Conservation (phyloP, 1,140 invertebrate genomes). For the Argopecten irradians region DNA sequence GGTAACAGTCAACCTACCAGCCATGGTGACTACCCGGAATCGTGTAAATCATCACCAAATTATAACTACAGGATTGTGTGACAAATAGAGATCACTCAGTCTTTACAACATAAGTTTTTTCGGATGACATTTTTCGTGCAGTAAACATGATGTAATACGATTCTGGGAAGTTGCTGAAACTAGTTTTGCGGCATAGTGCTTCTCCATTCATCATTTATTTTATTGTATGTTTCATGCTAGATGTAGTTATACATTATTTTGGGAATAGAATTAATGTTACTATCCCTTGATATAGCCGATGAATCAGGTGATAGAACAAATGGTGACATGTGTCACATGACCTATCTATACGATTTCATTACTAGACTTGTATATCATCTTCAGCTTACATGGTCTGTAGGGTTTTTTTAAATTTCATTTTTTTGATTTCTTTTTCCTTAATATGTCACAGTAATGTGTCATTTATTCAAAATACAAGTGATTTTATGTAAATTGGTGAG, state of each 20-base stretch:
- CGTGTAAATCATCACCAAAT: not conserved
- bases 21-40: not conserved
- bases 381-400: not conserved
- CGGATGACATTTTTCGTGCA: not conserved
- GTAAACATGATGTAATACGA: not conserved
- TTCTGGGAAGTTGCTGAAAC: not conserved
- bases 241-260: not conserved
- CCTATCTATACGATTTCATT: not conserved
- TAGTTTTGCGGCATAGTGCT: not conserved
- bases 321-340: not conserved
- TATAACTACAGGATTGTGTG: not conserved
- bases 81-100: not conserved
- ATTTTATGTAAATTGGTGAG: not conserved
- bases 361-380: not conserved
- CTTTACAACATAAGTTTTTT: not conserved
- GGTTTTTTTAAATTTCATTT: not conserved
- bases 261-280: not conserved
- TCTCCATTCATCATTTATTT: not conserved
- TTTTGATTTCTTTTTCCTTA: not conserved
- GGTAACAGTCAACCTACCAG: not conserved
- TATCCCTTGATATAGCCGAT: not conserved
- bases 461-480: not conserved
- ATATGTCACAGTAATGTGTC: not conserved
- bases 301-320: not conserved
- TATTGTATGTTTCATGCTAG: not conserved